Percentiles rank a stretch among this genome's conserved stretches.
Conservation (phyloP, 2,888 invertebrate genomes). For the Mayetiola destructor region DNA sequence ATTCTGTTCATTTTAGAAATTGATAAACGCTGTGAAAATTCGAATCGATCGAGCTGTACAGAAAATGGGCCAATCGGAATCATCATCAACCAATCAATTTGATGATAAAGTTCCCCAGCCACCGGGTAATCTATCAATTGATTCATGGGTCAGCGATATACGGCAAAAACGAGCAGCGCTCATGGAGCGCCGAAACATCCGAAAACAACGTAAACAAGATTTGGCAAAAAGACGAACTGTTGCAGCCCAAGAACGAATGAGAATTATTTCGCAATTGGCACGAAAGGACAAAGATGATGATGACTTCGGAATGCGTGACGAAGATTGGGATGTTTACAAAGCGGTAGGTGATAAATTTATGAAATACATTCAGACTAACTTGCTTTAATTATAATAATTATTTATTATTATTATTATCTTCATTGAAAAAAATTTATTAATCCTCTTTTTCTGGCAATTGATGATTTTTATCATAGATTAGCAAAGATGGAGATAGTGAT, state of each 20-base stretch:
- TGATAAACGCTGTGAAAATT: slow-evolving; percentile 50
- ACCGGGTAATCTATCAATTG: slow-evolving; percentile 26
- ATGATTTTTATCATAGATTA: too few relatives aligned
- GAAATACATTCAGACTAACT: too few relatives aligned
- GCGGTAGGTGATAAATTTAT: too few relatives aligned
- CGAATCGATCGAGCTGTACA: slow-evolving; percentile 53
- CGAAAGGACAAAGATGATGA: slow-evolving; percentile 63
- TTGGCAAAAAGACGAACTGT: slow-evolving; percentile 80
- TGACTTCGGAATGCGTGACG: slow-evolving; percentile 86
- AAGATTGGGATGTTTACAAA: slow-evolving; percentile 95
- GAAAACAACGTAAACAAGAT: slow-evolving; percentile 69
- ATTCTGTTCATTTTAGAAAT: slow-evolving; percentile 23
- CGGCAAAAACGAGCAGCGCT: slow-evolving; percentile 22
- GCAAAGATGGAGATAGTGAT: slow-evolving; percentile 68
- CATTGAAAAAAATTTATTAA: too few relatives aligned
- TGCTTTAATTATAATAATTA: too few relatives aligned
- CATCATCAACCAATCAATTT: slow-evolving; percentile 17
- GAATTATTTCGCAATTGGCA: slow-evolving; percentile 81
- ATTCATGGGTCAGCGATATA: slow-evolving; percentile 28
- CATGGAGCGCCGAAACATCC: slow-evolving; percentile 44
- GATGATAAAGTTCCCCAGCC: slow-evolving; percentile 29
- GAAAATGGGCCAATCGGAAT: slow-evolving; percentile 49
- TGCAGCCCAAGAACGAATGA: slow-evolving; percentile 89
- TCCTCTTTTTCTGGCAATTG: neutral
- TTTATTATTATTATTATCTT: too few relatives aligned